Percentiles rank a stretch among this genome's conserved stretches.
Conservation (phyloP, 1,140 invertebrate species). For the Anastatus disparis region DNA sequence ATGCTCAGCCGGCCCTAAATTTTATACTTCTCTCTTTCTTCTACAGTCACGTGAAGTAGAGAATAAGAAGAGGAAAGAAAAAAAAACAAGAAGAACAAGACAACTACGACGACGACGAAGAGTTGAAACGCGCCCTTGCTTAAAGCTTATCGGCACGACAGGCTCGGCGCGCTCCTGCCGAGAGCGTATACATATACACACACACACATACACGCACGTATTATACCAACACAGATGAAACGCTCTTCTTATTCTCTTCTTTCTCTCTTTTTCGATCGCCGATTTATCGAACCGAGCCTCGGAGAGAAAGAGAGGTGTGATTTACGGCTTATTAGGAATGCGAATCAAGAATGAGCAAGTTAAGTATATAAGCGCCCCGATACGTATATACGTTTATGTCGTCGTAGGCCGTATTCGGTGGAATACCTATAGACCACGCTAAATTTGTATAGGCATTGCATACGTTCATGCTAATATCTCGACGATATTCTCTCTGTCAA, state of each 20-base stretch:
- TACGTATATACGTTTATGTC: too few relatives aligned
- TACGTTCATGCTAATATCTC: too few relatives aligned
- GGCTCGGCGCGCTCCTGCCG: not conserved
- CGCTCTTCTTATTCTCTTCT: not conserved
- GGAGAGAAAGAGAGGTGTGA: conserved; percentile 20
- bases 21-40: conserved; percentile 13
- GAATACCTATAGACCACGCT: too few relatives aligned
- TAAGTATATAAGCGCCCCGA: not conserved
- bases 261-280: conserved; percentile 13
- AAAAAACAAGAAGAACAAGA: too few relatives aligned
- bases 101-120: too few relatives aligned
- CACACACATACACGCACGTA: too few relatives aligned
- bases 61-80: too few relatives aligned
- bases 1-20: conserved; percentile 41
- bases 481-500: too few relatives aligned
- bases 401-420: too few relatives aligned
- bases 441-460: too few relatives aligned
- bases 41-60: not conserved
- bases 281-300: conserved; percentile 14
- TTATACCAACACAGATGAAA: too few relatives aligned
- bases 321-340: conserved; percentile 41
- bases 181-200: not conserved
- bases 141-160: conserved; percentile 36
- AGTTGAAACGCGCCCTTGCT: conserved; percentile 1
- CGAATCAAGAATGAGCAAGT: not conserved